Percentiles rank a stretch among this genome's conserved stretches.
Conservation (phyloP, 2,113 vertebrate species). For the Notarius lentiginosus region DNA sequence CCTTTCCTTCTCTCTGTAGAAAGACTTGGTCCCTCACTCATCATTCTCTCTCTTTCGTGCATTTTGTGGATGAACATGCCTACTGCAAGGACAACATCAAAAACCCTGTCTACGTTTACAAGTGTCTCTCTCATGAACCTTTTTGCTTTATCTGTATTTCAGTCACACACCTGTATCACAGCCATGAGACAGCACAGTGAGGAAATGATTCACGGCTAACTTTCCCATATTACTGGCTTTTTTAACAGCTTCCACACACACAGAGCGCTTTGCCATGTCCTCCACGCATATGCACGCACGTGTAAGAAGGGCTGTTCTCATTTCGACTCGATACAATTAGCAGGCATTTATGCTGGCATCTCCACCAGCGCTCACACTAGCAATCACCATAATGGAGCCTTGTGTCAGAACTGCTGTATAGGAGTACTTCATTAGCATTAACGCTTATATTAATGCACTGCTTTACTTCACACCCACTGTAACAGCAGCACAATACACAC, state of each 20-base stretch:
- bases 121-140: not conserved
- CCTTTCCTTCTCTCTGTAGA: slow-evolving; percentile 31
- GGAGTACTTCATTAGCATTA: slow-evolving; percentile 43
- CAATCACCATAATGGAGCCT: slow-evolving; percentile 65
- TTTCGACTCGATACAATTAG: slow-evolving; percentile 54
- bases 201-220: slow-evolving; percentile 40
- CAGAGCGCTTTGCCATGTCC: slow-evolving; percentile 43
- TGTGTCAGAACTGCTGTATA: slow-evolving; percentile 20
- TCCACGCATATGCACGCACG: slow-evolving; percentile 39
- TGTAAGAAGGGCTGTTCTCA: slow-evolving; percentile 34
- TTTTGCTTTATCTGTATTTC: not conserved
- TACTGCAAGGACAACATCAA: not conserved
- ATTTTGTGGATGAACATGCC: not conserved
- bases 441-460: slow-evolving; percentile 51
- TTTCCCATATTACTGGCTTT: slow-evolving; percentile 49
- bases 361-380: slow-evolving; percentile 42
- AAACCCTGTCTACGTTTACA: not conserved
- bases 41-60: not conserved
- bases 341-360: slow-evolving; percentile 47
- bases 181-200: not conserved
- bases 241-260: slow-evolving; percentile 22
- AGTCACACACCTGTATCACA: not conserved
- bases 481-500: not conserved
- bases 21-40: not conserved
- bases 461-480: slow-evolving; percentile 13